Evolutionary conservation across 2,113 vertebrate genomes (phyloP).

Genomic region (Lonchura striata): DNA sequence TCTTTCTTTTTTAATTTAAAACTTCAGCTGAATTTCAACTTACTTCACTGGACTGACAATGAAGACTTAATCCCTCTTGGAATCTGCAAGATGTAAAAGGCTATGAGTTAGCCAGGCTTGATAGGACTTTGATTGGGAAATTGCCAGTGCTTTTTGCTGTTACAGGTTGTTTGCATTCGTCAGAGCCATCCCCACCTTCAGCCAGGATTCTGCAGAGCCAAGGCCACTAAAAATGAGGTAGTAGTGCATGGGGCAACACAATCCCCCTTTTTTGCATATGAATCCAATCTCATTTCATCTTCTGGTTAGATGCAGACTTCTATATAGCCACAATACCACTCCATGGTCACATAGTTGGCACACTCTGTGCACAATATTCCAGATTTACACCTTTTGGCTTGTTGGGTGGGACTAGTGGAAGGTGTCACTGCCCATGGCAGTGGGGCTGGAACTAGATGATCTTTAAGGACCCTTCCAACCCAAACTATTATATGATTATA

Average conservation of each 20-base stretch:
- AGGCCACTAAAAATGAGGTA: accelerated
- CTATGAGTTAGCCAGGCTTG: neutral
- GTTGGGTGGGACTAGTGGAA: neutral
- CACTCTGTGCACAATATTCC: neutral
- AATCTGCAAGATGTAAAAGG: constrained; percentile 40
- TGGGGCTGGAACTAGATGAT: neutral
- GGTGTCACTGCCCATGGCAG: neutral
- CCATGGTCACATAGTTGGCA: neutral
- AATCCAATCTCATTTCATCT: neutral
- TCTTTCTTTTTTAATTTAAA: constrained; percentile 40
- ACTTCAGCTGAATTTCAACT: constrained; percentile 56
- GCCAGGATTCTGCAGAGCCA: neutral
- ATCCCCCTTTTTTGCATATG: neutral
- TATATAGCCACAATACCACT: neutral
- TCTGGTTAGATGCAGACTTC: neutral
- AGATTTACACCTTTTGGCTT: neutral
- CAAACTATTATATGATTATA: neutral
- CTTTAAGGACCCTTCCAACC: neutral
- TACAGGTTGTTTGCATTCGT: neutral
- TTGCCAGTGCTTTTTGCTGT: neutral
- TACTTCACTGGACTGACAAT: constrained; percentile 45
- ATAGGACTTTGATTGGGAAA: neutral
- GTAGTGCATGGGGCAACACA: neutral
- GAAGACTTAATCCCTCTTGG: constrained; percentile 60
- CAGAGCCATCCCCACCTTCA: neutral